Evolutionary conservation across 2,888 invertebrate species (phyloP), one percentile per base, ranked within the genome.

Genomic region (Mimachlamys varia): DNA sequence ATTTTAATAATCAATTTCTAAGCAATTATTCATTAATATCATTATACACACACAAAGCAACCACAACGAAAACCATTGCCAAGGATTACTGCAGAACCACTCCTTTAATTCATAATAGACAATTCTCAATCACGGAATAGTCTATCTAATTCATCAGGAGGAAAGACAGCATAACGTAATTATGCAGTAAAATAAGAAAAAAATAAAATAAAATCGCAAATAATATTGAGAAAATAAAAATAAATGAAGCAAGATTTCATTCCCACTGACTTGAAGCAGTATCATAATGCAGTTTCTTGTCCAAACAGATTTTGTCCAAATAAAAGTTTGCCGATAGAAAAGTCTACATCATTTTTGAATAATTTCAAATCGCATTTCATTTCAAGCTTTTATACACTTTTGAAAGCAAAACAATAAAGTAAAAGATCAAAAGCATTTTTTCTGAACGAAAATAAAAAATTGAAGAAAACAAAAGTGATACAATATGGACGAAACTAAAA

Each of bases 61-160:
- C 33, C 76, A 33, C 33, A 76, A 76, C 76, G 15, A 4, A 76
- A 76, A 76, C 76, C 76, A 76, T 76, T 76, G 76, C 76, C 76
- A 76, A 76, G 76, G 27, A 76, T 33, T n/a, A 76, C 7, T 76
- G 76, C 76, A 76, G 76, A 76, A 76, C 27, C 76, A 58, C 76
- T 76, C 76, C 76, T 76, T 76, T 58, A 0, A 58, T 58, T 19
- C 10, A 19, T 22, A 76, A 27, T 76, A 76, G 76, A 76, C 33
- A 33, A 27, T 76, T 76, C 76, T 22, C 1, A 1, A 27, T 12
- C 33, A 76, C 27, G 33, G 33, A 76, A 76, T 27, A 10, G 76
- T 76, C 76, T 33, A 76, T 27, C 22, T 27, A 1, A 33, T 76
- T 33, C 10, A 44, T 58, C n/a, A 76, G 76, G 76, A 76, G 76